phyloP scores from a whole-genome alignment of 2,888 invertebrate species.

The Ichneumoninae sp. region DNA sequence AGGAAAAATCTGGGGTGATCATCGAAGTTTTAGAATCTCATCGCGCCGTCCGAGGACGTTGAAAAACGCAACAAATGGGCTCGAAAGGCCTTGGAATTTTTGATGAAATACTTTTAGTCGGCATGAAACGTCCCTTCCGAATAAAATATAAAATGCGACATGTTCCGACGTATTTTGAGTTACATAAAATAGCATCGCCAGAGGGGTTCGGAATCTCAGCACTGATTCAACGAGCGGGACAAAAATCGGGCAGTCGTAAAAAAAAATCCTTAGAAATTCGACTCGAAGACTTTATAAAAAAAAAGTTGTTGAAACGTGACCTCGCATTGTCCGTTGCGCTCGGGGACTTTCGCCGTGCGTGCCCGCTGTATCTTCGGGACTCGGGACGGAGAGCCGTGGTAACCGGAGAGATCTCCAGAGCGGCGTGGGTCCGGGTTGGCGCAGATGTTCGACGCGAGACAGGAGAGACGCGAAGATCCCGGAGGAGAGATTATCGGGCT shows the following conservation, averaged over 20 bases:
- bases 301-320: background rate
- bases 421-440: slow-evolving; percentile 53
- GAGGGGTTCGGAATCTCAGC: background rate
- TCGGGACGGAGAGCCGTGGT: slow-evolving; percentile 8
- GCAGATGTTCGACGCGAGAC: slow-evolving; percentile 58
- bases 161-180: no score
- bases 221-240: background rate
- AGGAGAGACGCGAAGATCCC: slow-evolving; percentile 55
- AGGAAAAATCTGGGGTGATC: no score
- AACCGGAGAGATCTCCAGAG: slow-evolving; percentile 52
- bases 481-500: slow-evolving; percentile 56
- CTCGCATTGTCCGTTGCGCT: background rate
- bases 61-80: no score
- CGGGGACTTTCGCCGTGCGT: background rate
- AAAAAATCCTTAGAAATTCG: background rate
- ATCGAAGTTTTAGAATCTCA: no score
- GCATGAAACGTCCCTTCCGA: no score
- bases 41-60: no score
- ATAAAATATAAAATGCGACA: no score
- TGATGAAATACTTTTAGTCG: no score
- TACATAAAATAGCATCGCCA: background rate
- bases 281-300: background rate
- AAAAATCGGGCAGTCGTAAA: background rate
- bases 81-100: no score
- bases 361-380: background rate